Percentiles rank a stretch among this genome's conserved stretches.
phyloP scores from a whole-genome alignment of 1,140 invertebrate species.

The Gryon sp. region DNA sequence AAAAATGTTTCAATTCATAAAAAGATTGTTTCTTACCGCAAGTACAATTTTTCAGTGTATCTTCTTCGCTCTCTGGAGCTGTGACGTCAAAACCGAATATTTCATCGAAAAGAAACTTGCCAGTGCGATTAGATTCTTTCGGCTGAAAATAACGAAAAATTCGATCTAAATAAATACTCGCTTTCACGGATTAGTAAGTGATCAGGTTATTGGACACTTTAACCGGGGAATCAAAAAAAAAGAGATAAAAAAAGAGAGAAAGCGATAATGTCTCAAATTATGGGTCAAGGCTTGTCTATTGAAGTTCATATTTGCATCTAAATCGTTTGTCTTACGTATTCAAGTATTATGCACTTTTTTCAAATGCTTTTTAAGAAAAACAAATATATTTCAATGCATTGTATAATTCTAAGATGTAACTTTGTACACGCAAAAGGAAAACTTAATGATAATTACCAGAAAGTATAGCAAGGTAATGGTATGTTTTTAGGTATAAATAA shows the following conservation, averaged over 20 bases:
- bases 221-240: no score
- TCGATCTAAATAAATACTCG: constrained; percentile 37
- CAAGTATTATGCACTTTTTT: constrained; percentile 34
- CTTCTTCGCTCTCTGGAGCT: constrained; percentile 77
- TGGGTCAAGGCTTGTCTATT: constrained; percentile 68
- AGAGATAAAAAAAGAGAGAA: constrained; percentile 66
- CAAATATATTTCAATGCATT: no score
- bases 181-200: constrained; percentile 59
- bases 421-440: no score
- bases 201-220: constrained; percentile 6
- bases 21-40: constrained; percentile 79
- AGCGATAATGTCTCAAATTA: constrained; percentile 67
- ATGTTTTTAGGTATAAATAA: no score
- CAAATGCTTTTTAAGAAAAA: no score
- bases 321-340: constrained; percentile 28
- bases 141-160: constrained; percentile 54
- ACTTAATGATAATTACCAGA: no score
- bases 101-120: constrained; percentile 83
- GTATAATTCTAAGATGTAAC: no score
- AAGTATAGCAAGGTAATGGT: no score
- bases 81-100: constrained; percentile 81
- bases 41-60: constrained; percentile 81
- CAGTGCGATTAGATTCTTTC: constrained; percentile 74
- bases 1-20: no score
- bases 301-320: constrained; percentile 50